Evolutionary conservation across 2,113 vertebrate genomes (phyloP), one percentile per base, ranked within the genome.

Genomic region (Vulpes lagopus): DNA sequence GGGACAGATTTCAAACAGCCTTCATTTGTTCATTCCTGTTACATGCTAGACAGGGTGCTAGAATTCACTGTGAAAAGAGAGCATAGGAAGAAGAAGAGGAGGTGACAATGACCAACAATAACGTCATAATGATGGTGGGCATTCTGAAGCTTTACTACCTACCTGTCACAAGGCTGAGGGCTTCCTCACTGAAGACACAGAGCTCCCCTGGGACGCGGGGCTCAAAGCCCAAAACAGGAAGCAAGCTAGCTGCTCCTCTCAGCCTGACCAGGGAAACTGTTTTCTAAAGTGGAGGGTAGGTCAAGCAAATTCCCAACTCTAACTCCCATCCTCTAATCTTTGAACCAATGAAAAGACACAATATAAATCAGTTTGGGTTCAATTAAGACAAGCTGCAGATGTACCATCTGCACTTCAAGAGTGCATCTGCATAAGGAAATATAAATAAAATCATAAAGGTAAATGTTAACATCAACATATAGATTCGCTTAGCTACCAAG

Each of bases 111-210:
- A 57, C 3, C 17, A 51, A 4, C 20, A 51, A 35, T 20, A 43
- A 89, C 0, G 5, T 3, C 11, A 35, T 5, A 55, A 57, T 17
- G n/a, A 89, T 2, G 19, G 43, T 0, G 5, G 76, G 32, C 0
- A 0, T 87, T 73, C 57, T 38, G 27, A 91, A 49, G 27, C 49
- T n/a, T 51, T 15, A 6, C 9, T 2, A 1, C 3, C 22, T 19
- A 30, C 27, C n/a, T 32, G 43, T 14, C 43, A 11, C n/a, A 2
- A 30, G 59, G 3, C 38, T 55, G 27, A 62, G 38, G 38, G 74
- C 43, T n/a, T 27, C 35, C 15, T 38, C 23, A 23, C 3, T 1
- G 27, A 35, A 62, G 1, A 3, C 62, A n/a, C 9, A 8, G 30
- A 57, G 25, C 8, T 57, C 27, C 22, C 35, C 55, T 1, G 14